phyloP scores from a whole-genome alignment of 2,113 vertebrate species.

The Silurus meridionalis region DNA sequence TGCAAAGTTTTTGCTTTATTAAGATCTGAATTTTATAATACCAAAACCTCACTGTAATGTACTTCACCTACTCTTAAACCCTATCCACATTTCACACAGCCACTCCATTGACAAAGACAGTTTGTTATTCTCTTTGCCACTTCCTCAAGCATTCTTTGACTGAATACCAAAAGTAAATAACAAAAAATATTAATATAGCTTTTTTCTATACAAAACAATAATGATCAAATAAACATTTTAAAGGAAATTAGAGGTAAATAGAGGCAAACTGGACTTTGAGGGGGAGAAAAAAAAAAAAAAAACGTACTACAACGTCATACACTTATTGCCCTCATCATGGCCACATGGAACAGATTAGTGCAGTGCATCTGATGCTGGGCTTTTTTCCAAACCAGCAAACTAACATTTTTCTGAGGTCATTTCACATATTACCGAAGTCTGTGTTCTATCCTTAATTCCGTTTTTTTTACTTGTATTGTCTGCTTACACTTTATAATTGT shows the following conservation, averaged over 20 bases:
- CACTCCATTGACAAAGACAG: not conserved
- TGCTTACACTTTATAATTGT: conserved; percentile 8
- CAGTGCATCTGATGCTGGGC: conserved; percentile 15
- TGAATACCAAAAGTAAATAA: not conserved
- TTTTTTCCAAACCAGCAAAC: conserved; percentile 34
- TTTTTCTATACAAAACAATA: not conserved
- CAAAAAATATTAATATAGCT: not conserved
- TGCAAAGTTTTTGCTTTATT: not conserved
- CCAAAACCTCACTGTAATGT: not conserved
- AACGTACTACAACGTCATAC: not conserved
- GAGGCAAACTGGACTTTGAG: not conserved
- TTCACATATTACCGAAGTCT: not conserved
- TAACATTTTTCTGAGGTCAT: conserved; percentile 30
- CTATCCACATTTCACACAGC: not conserved
- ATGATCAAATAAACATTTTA: not conserved
- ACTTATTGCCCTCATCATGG: conserved; percentile 31
- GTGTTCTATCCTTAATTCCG: not conserved
- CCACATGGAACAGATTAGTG: conserved; percentile 46
- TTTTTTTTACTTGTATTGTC: not conserved
- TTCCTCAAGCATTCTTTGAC: not conserved
- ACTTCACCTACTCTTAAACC: not conserved
- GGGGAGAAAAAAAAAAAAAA: not conserved
- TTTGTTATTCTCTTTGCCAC: not conserved
- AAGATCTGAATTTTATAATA: not conserved
- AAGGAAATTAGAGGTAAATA: not conserved